Conservation (phyloP, 37 sponge, comb jelly and placozoan genomes). For the Bolinopsis microptera region DNA sequence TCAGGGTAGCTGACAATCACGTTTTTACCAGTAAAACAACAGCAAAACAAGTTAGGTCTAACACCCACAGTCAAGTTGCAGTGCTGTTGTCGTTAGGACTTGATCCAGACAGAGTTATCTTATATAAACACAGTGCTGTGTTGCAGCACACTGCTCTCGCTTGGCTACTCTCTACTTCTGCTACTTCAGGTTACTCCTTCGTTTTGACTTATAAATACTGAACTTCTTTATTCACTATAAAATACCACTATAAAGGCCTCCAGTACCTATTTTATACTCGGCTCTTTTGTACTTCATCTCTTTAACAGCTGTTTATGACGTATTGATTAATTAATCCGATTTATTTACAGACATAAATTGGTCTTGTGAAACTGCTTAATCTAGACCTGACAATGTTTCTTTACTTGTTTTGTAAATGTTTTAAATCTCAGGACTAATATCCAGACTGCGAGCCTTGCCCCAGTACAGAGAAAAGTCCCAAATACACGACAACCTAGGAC, state of each 20-base stretch:
- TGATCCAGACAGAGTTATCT: not conserved
- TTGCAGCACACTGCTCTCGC: conserved; percentile 17
- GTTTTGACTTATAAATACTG: too few species aligned
- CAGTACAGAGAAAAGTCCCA: conserved; percentile 40
- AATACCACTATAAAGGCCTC: too few species aligned
- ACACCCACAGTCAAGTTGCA: not conserved
- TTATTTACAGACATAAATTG: too few species aligned
- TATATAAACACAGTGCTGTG: conserved; percentile 41
- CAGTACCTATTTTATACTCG: too few species aligned
- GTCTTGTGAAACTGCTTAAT: not conserved
- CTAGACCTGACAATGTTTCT: not conserved
- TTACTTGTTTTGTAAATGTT: not conserved
- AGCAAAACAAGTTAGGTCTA: not conserved
- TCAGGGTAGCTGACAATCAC: conserved; percentile 37
- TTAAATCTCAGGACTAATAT: not conserved
- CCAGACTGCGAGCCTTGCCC: not conserved
- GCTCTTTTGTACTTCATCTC: too few species aligned
- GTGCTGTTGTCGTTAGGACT: conserved; percentile 4
- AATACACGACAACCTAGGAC: not conserved
- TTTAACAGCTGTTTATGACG: too few species aligned
- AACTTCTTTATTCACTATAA: too few species aligned
- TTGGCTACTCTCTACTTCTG: conserved; percentile 26
- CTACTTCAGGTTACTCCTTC: not conserved
- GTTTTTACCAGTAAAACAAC: conserved; percentile 22
- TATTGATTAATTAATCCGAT: too few species aligned